Evolutionary conservation across 2,888 invertebrate genomes (phyloP).

Genomic region (Clistopyga incitator): DNA sequence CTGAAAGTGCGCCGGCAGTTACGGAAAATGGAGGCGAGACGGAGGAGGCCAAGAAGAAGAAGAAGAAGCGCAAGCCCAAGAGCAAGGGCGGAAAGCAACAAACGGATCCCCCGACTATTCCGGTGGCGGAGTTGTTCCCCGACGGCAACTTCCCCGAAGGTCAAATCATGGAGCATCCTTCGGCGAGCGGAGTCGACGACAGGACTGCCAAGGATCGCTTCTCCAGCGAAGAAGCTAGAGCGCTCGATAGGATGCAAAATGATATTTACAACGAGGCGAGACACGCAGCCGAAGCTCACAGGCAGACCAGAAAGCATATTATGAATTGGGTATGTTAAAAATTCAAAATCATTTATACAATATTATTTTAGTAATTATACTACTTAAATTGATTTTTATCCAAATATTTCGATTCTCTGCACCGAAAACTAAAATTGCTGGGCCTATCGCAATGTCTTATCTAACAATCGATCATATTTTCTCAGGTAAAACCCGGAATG

Average conservation of each 20-base stretch:
- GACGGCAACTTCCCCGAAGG: conserved; percentile 95
- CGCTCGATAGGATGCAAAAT: conserved; percentile 94
- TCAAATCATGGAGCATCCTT: conserved; percentile 94
- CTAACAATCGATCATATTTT: not conserved
- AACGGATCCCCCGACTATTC: conserved; percentile 94
- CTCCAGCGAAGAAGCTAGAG: conserved; percentile 94
- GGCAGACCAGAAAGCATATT: conserved; percentile 96
- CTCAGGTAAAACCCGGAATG: conserved; percentile 96
- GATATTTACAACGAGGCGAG: conserved; percentile 98
- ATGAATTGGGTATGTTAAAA: conserved; percentile 89
- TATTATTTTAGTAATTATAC: not conserved
- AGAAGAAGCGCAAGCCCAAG: conserved; percentile 85
- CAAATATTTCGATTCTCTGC: not conserved
- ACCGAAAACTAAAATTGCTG: not conserved
- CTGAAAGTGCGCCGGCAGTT: conserved; percentile 78
- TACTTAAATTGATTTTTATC: not conserved
- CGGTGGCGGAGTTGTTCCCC: conserved; percentile 93
- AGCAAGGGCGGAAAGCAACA: conserved; percentile 86
- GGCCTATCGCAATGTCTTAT: too few species aligned
- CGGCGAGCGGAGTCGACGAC: conserved; percentile 90
- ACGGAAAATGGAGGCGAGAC: conserved; percentile 85
- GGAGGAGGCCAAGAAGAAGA: conserved; percentile 89
- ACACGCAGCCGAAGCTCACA: conserved; percentile 98
- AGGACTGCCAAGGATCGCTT: conserved; percentile 94
- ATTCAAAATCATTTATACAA: too few species aligned